Base-by-base conservation (phyloP, 2,113 vertebrate species). In the Corvus moneduloides region DNA sequence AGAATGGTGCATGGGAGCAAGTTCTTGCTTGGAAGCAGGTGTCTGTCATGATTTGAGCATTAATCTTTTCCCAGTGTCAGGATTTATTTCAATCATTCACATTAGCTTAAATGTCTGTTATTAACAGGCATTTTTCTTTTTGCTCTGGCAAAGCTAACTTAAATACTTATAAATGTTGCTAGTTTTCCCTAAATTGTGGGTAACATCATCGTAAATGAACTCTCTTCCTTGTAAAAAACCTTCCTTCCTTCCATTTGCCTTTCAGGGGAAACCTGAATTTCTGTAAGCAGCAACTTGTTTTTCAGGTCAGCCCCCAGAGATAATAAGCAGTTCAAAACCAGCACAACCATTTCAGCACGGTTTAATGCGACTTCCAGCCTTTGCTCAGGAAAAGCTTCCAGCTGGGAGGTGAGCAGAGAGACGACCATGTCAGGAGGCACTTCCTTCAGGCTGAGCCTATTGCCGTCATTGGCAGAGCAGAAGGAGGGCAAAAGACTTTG, bases 301-400 rank as follows among this genome's bases (percentile, higher is more conserved):
- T 97, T 97, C 91, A 94, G 93, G 81, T 96, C 92, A 84, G 59
- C 52, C 89, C 58, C 78, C 72, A 32, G 46, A 92, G 90, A 93
- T 95, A 95, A 94, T 95, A 87, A 92, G 73, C 84, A 39, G 95
- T 93, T 88, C 94, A 94, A 94, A 94, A 93, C 72, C 62, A 93
- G 87, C 92, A 75, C 86, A 96, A 92, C 90, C 37, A n/a, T 90
- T 94, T 94, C 95, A 93, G 94, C 82, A 61, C 4, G 4, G 66
- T 89, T 92, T 95, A 96, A 91, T 43, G 30, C 0, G 4, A 84
- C 93, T 95, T 97, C 90, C 71, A 85, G 87, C 69, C 88, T 96
- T 93, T 94, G 78, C 63, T 89, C 68, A 91, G 66, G 86, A 94
- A 95, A 94, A 93, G 52, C 68, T 89, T 87, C 71, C 64, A 89